phyloP scores from a whole-genome alignment of 2,888 invertebrate genomes.

The Sinodicranocentrus sp. region DNA sequence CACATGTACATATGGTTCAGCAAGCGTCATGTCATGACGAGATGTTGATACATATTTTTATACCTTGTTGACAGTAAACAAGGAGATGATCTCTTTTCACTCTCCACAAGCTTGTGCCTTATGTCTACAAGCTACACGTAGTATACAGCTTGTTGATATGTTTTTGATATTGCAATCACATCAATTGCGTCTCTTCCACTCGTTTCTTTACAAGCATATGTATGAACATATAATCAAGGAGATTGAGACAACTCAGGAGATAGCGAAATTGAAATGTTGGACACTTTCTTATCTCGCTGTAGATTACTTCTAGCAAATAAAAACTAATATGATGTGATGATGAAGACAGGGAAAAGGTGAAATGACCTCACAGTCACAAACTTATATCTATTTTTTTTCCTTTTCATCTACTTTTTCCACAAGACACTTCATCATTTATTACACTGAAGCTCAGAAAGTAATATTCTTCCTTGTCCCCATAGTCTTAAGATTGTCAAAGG shows the following conservation, averaged over 20 bases:
- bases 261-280: conserved; percentile 23
- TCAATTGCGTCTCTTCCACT: conserved; percentile 12
- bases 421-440: conserved; percentile 8
- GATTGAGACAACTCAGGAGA: neutral
- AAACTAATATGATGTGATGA: neutral
- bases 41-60: conserved; percentile 35
- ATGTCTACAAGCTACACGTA: neutral
- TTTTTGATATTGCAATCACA: conserved; percentile 1
- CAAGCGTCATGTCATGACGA: conserved; percentile 17
- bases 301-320: conserved; percentile 1
- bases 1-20: neutral
- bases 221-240: neutral
- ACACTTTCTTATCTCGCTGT: conserved; percentile 22
- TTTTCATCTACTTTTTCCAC: neutral
- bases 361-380: conserved; percentile 26
- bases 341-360: conserved; percentile 25
- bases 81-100: conserved; percentile 14
- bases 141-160: conserved; percentile 12
- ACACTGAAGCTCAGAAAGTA: conserved; percentile 5
- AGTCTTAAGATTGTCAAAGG: conserved; percentile 1
- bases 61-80: conserved; percentile 37
- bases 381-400: neutral
- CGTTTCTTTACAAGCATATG: no score
- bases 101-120: neutral
- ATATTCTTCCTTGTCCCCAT: neutral